A percentile compares a stretch with the other conserved stretches of the same genome.
Conservation (phyloP, 1,140 invertebrate species). For the Tenebrio molitor region DNA sequence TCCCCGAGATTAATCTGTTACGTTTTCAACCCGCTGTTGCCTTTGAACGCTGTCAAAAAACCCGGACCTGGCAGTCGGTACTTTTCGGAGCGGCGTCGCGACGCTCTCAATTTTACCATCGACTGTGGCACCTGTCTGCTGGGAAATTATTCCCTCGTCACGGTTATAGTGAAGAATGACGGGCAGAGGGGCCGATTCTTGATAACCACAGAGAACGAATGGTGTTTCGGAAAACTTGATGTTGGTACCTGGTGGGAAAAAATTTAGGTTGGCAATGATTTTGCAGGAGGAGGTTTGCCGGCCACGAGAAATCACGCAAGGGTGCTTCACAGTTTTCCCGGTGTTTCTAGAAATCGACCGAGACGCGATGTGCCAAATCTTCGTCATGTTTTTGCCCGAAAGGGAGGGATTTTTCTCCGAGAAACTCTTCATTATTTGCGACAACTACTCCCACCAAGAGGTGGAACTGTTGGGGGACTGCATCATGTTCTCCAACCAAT, state of each 20-base stretch:
- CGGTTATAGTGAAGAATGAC: conserved; percentile 59
- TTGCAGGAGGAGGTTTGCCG: background rate
- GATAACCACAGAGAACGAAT: conserved; percentile 64
- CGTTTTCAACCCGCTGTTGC: conserved; percentile 23
- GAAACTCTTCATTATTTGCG: conserved; percentile 36
- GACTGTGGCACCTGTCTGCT: conserved; percentile 63
- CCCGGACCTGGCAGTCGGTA: background rate
- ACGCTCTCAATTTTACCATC: conserved; percentile 52
- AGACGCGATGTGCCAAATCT: conserved; percentile 18
- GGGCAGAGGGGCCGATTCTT: conserved; percentile 64
- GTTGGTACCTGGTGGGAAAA: conserved; percentile 43
- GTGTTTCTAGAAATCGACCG: conserved; percentile 28
- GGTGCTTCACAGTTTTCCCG: conserved; percentile 24
- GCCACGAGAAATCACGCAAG: conserved; percentile 33
- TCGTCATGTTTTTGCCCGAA: conserved; percentile 13
- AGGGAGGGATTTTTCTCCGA: conserved; percentile 24
- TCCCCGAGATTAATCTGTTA: conserved; percentile 54
- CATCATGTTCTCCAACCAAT: conserved; percentile 13
- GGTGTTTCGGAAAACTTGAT: conserved; percentile 61
- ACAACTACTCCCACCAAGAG: conserved; percentile 36
- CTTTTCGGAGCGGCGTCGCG: conserved; percentile 17
- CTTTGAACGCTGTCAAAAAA: conserved; percentile 1
- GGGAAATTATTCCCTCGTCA: conserved; percentile 55
- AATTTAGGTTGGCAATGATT: background rate
- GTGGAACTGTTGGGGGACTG: conserved; percentile 43